Evolutionary conservation across 2,888 invertebrate genomes (phyloP), one percentile per base, ranked within the genome.

Genomic region (Nudaria mundana): DNA sequence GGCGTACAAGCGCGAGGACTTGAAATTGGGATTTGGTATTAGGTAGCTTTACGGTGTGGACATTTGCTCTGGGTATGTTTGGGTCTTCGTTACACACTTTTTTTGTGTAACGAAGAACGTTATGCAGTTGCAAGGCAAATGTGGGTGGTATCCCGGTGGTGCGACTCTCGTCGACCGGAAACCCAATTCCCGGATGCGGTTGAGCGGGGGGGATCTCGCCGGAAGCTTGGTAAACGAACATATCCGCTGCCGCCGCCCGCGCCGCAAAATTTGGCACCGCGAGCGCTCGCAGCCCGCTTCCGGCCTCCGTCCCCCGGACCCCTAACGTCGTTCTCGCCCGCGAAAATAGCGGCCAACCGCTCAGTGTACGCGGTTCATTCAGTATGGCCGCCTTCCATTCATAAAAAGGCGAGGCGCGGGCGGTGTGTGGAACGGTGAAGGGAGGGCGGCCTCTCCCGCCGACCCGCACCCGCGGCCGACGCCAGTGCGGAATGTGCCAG

Each of bases 331-430:
- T 69, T 77, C 72, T 80, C 76, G 80, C 82, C 79, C 84, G 87
- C 86, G 76, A 82, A 85, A 86, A 86, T 87, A 87, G 87, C 86
- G 85, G 81, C 87, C 84, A 84, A 85, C 86, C 83, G 87, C 87
- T 86, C 86, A 74, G 88, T 89, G 89, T 89, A 89, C 89, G 89
- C 91, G 90, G 89, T 91, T 92, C 91, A 92, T 92, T 92, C 92
- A 92, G 91, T 87, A 92, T 92, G 91, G 91, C 91, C 90, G 91
- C 91, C 91, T 90, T 90, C 91, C 92, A 92, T 92, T 92, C 92
- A 92, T 92, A 92, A 92, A 92, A 91, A 92, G 91, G 91, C 89
- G 84, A 81, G 81, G 86, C 76, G 81, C 76, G 75, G 83, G 77
- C 70, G 77, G 81, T 62, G 71, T 74, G 82, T 74, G 71, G 82